phyloP scores from a whole-genome alignment of 2,113 vertebrate genomes.

The Chaetorhynchus papuensis region DNA sequence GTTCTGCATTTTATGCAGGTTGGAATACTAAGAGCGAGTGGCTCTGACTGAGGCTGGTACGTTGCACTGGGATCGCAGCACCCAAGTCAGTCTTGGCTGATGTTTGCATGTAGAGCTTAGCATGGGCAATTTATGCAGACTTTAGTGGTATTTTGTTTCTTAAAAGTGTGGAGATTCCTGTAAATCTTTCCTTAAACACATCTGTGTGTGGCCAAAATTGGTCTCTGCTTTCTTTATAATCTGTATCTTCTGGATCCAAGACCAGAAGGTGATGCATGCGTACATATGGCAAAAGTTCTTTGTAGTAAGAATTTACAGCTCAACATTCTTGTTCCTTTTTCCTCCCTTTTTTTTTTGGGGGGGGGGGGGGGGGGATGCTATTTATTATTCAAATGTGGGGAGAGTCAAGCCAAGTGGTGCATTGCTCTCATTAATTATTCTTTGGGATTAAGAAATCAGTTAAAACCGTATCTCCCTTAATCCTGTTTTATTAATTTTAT shows the following conservation, averaged over 20 bases:
- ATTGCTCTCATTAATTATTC: slow-evolving; percentile 75
- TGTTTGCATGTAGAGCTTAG: background rate
- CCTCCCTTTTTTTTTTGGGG: background rate
- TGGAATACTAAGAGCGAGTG: background rate
- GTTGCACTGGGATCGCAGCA: background rate
- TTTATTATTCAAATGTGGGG: slow-evolving; percentile 69
- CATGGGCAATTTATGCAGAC: fast-evolving
- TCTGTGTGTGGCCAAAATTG: background rate
- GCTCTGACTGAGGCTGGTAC: background rate
- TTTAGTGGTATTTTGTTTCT: background rate
- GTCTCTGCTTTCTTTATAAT: background rate
- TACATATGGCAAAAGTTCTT: background rate
- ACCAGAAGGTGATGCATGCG: fast-evolving
- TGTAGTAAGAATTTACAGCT: background rate
- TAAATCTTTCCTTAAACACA: background rate
- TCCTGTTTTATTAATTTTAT: slow-evolving; percentile 80
- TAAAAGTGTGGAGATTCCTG: background rate
- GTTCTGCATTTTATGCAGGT: background rate
- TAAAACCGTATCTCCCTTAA: slow-evolving; percentile 73
- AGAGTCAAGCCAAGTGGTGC: slow-evolving; percentile 60
- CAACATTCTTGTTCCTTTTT: background rate
- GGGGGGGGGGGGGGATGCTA: background rate
- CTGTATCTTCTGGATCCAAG: background rate
- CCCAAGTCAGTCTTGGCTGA: background rate
- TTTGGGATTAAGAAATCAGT: slow-evolving; percentile 75